Base-by-base conservation (phyloP, 2,113 vertebrate genomes). In the Rhabdornis inornatus region DNA sequence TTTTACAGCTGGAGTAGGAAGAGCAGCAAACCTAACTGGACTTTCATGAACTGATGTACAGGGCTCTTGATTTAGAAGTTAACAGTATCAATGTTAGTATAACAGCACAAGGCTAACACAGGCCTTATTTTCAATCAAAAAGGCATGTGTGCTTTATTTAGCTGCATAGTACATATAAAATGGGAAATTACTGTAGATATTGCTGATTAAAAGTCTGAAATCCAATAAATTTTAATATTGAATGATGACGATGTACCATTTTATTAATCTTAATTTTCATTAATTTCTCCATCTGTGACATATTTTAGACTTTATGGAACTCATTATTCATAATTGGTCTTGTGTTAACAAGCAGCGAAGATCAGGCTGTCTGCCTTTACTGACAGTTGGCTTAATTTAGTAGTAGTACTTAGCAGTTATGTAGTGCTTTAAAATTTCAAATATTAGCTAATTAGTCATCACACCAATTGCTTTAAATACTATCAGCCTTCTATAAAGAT, bases 381-480 rank as follows among this genome's bases (percentile, higher is more conserved):
- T 92, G 93, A 95, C 92, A 94, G 87, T 31, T 96, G 95, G 75
- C 64, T 96, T 94, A 94, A 96, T 92, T 96, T 95, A 92, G 87
- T 91, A 93, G 52, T 76, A 84, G 65, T 94, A 83, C 87, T 96
- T 94, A 95, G 91, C 80, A 90, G 83, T 80, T 85, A 74, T 86
- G 65, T 87, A 84, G 82, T 79, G 57, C 87, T 96, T 84, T 81
- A 82, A 89, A 90, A 81, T 90, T 92, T 94, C 72, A 85, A 97
- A 96, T 96, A 96, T 95, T 96, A 91, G 69, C 84, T 92, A 89
- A 90, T 96, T 96, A 96, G 91, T 92, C 89, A 84, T 92, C 69
- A 75, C 33, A 75, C 37, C 77, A 90, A 75, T 95, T 90, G 74
- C 90, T 91, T 96, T 75, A 89, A 97, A 89, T 95, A 84, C 91